Evolutionary conservation across 2,797 vertebrate genomes (phyloP).

Genomic region (Micrastur ruficollis): DNA sequence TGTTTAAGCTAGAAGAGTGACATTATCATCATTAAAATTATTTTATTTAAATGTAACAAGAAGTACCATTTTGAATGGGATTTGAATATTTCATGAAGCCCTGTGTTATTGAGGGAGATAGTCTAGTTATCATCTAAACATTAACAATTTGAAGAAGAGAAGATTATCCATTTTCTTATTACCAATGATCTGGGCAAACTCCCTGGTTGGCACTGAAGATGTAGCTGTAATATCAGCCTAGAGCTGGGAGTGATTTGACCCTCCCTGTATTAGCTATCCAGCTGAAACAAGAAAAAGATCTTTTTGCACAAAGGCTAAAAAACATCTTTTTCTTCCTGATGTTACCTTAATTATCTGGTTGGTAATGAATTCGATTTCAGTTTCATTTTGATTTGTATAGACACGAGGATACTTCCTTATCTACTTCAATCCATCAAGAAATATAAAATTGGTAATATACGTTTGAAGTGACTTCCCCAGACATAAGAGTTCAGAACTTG

Average conservation of each 20-base stretch:
- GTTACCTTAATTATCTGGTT: background rate
- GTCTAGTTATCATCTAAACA: background rate
- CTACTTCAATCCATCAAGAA: background rate
- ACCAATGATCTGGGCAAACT: background rate
- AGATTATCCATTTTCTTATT: background rate
- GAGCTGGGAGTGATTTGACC: background rate
- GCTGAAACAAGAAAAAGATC: background rate
- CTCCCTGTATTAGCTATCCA: background rate
- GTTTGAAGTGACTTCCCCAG: background rate
- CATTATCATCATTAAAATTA: constrained; percentile 36
- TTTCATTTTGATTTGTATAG: background rate
- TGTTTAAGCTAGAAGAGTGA: constrained; percentile 37
- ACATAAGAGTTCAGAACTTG: background rate
- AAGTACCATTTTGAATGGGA: background rate
- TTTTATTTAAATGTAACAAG: constrained; percentile 23
- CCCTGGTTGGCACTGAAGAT: background rate
- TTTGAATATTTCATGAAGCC: constrained; percentile 31
- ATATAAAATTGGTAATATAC: background rate
- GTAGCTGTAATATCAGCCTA: background rate
- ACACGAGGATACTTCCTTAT: background rate
- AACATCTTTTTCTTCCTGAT: background rate
- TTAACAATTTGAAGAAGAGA: background rate
- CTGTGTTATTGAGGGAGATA: background rate
- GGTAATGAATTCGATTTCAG: background rate
- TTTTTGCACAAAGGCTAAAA: background rate